Conservation (phyloP, 2,888 invertebrate species). For the Psylliodes chrysocephalus region DNA sequence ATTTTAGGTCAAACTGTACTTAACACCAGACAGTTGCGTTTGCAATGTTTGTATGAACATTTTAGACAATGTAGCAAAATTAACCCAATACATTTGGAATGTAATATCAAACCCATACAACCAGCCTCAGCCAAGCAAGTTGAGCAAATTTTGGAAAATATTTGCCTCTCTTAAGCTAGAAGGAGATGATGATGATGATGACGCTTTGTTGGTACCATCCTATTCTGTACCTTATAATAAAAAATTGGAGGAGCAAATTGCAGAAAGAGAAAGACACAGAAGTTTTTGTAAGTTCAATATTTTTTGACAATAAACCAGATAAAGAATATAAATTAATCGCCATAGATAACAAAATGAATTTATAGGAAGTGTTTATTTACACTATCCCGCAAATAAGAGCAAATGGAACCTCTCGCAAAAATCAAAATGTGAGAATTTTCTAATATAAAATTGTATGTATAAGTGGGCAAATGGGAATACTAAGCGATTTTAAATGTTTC, state of each 20-base stretch:
- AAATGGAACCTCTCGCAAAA: too few relatives aligned
- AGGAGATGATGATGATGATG: constrained; percentile 28
- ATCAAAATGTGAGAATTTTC: too few relatives aligned
- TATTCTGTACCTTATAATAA: constrained; percentile 34
- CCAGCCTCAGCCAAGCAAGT: constrained; percentile 37
- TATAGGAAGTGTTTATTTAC: too few relatives aligned
- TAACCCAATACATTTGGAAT: constrained; percentile 41
- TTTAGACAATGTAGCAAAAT: constrained; percentile 45
- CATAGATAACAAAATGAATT: too few relatives aligned
- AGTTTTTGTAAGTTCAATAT: constrained; percentile 36
- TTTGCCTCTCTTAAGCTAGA: constrained; percentile 40
- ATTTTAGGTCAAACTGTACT: constrained; percentile 26
- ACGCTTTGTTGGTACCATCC: constrained; percentile 22
- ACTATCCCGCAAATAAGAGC: too few relatives aligned
- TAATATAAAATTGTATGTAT: too few relatives aligned
- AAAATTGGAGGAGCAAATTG: constrained; percentile 29
- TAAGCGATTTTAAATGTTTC: too few relatives aligned
- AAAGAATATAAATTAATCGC: too few relatives aligned
- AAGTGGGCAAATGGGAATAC: too few relatives aligned
- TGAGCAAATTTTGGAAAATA: constrained; percentile 41
- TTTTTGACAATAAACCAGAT: too few relatives aligned
- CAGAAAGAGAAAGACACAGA: constrained; percentile 24
- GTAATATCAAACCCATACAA: constrained; percentile 38
- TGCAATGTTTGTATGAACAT: constrained; percentile 48
- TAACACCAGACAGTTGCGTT: constrained; percentile 40